Evolutionary conservation across 2,888 invertebrate genomes (phyloP), one percentile per base, ranked within the genome.

Genomic region (Urechis unicinctus): DNA sequence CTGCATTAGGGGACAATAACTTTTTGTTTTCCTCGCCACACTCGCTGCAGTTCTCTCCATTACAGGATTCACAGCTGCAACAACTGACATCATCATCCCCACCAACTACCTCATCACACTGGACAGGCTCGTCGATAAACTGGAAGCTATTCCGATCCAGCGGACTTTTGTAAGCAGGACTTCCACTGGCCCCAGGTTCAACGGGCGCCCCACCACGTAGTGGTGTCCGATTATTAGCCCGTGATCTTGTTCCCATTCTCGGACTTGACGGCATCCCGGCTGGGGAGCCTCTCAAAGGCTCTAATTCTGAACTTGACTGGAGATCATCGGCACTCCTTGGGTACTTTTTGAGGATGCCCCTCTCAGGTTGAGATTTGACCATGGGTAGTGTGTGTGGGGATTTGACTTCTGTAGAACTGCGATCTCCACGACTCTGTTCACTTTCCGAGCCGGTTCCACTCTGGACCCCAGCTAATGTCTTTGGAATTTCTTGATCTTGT

Each of bases 341-440:
- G 36, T 56, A 46, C 54, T 75, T 75, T 55, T 75, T 75, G 36
- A 75, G 64, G 50, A 74, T 74, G 5, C 74, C 73, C 43, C 68
- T 68, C 61, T 72, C 73, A 13, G 75, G 74, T 13, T 74, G 73
- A 5, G 56, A 46, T 60, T 68, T 67, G n/a, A 56, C 46, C 22
- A 57, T 25, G 36, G 55, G 53, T 29, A 58, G 51, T 1, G 60
- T 55, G 26, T 55, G 55, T 17, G 43, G 30, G 5, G 53, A 52
- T 31, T 59, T 61, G 29, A 61, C 26, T 31, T 62, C 62, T 0
- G 56, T 49, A 29, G 54, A 53, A 25, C 48, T 53, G 3, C 58
- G 52, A 21, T 59, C 56, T 13, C 57, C 45, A 13, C 28, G 36
- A 24, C 59, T 55, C 29, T 60, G 56, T 26, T 59, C 57, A 43